Conservation (phyloP, 92 coral and sea anemone species). For the Porites evermanni region DNA sequence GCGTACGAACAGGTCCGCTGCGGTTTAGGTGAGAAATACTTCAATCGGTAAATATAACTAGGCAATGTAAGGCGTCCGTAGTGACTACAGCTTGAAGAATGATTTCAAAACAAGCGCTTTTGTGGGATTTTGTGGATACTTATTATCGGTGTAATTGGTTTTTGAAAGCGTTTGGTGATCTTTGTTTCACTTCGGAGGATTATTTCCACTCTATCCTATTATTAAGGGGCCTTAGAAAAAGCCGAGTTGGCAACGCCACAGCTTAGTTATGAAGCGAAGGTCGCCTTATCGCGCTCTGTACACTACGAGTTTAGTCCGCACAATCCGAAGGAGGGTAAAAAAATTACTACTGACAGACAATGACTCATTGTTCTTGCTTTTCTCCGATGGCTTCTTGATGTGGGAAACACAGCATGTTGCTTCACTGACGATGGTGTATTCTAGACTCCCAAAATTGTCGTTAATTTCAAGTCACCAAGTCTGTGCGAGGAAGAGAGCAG, state of each 20-base stretch:
- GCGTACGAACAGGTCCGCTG: background rate
- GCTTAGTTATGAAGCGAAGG: slow-evolving; percentile 21
- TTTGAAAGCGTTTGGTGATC: slow-evolving; percentile 42
- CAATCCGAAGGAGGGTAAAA: background rate
- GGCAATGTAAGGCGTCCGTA: background rate
- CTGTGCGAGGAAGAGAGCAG: background rate
- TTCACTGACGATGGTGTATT: background rate
- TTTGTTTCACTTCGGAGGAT: slow-evolving; percentile 40
- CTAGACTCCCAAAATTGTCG: background rate
- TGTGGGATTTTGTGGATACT: slow-evolving; percentile 42
- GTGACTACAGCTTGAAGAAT: background rate
- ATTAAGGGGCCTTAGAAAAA: slow-evolving; percentile 34
- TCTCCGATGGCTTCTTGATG: slow-evolving; percentile 20
- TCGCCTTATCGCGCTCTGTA: slow-evolving; percentile 4
- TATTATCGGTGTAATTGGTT: slow-evolving; percentile 46
- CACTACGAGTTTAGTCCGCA: slow-evolving; percentile 2
- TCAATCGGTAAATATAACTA: background rate
- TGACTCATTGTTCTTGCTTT: slow-evolving; percentile 26
- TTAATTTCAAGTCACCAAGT: slow-evolving; percentile 8
- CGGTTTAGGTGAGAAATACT: slow-evolving; percentile 16
- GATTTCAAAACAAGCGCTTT: slow-evolving; percentile 17
- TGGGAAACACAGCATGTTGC: slow-evolving; percentile 35
- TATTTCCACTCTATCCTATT: slow-evolving; percentile 43
- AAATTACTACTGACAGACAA: slow-evolving; percentile 10
- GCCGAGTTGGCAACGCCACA: slow-evolving; percentile 22